Evolutionary conservation across 2,888 invertebrate genomes (phyloP).

Genomic region (Hirtodrosophila alboralis): DNA sequence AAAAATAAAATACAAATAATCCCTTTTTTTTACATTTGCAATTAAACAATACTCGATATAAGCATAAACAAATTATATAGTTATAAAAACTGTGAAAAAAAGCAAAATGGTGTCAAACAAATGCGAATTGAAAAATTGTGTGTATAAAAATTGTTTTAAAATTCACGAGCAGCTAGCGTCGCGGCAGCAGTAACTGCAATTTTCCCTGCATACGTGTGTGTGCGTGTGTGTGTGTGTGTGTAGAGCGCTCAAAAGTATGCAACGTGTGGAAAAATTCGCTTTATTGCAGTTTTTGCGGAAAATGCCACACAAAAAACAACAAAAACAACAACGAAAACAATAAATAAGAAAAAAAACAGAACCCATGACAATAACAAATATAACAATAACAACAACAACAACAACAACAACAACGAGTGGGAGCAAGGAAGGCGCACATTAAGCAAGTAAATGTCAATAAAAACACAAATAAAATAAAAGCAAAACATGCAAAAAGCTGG

Average conservation of each 20-base stretch:
- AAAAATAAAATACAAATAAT: no score
- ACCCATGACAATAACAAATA: conserved; percentile 7
- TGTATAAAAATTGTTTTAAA: conserved; percentile 73
- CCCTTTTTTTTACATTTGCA: no score
- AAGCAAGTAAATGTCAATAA: conserved; percentile 78
- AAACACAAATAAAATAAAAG: conserved; percentile 42
- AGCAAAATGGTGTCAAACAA: no score
- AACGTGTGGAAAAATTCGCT: conserved; percentile 70
- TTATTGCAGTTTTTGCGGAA: conserved; percentile 69
- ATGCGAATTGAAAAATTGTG: conserved; percentile 49
- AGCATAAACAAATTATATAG: conserved; percentile 20
- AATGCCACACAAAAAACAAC: conserved; percentile 33
- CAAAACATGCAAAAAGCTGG: conserved; percentile 30
- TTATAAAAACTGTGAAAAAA: conserved; percentile 19
- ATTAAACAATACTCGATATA: conserved; percentile 28
- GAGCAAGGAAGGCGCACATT: conserved; percentile 39
- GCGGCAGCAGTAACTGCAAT: conserved; percentile 72
- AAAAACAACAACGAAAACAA: conserved; percentile 32
- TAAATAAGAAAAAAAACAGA: conserved; percentile 41
- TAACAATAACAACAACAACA: conserved; percentile 26
- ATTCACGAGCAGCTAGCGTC: conserved; percentile 65
- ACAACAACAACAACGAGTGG: conserved; percentile 5
- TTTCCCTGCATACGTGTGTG: conserved; percentile 51
- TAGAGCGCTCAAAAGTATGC: conserved; percentile 67
- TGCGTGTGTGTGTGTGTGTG: conserved; percentile 34